Conservation (phyloP, 1,140 invertebrate species). For the Orius laevigatus region DNA sequence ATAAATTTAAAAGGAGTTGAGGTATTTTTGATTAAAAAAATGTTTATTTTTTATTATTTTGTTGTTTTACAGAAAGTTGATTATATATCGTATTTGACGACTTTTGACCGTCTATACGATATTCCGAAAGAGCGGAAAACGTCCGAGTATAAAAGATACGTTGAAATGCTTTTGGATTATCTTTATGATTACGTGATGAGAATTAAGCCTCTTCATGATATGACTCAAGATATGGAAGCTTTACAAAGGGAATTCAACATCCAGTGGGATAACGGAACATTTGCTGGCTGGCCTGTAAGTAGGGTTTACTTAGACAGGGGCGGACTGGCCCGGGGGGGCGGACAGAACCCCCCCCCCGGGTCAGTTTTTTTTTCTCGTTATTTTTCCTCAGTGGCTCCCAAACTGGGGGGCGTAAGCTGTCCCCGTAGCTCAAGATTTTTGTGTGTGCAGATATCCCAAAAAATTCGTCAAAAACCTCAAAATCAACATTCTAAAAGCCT, state of each 20-base stretch:
- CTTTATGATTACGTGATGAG: slow-evolving; percentile 67
- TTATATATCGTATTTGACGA: slow-evolving; percentile 86
- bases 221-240: slow-evolving; percentile 59
- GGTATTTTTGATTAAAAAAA: slow-evolving; percentile 28
- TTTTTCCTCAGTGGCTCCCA: too few species aligned
- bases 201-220: slow-evolving; percentile 81
- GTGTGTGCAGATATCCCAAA: too few species aligned
- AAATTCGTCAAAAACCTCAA: too few species aligned
- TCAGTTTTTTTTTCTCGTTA: too few species aligned
- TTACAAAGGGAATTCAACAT: slow-evolving; percentile 68
- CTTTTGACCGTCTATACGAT: slow-evolving; percentile 92
- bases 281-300: slow-evolving; percentile 85
- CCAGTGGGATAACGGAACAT: slow-evolving; percentile 76
- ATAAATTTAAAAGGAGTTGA: slow-evolving; percentile 95
- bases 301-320: slow-evolving; percentile 2
- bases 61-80: slow-evolving; percentile 65
- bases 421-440: too few species aligned
- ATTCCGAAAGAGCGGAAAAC: slow-evolving; percentile 90
- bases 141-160: slow-evolving; percentile 69
- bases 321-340: too few species aligned
- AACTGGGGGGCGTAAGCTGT: too few species aligned
- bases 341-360: too few species aligned
- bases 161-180: slow-evolving; percentile 73
- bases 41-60: not conserved
- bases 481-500: too few species aligned